These are phyloP conservation scores for Cherax quadricarinatus DNA, from an alignment of 1,140 invertebrate genomes.

Conservation along the genomic window DNA sequence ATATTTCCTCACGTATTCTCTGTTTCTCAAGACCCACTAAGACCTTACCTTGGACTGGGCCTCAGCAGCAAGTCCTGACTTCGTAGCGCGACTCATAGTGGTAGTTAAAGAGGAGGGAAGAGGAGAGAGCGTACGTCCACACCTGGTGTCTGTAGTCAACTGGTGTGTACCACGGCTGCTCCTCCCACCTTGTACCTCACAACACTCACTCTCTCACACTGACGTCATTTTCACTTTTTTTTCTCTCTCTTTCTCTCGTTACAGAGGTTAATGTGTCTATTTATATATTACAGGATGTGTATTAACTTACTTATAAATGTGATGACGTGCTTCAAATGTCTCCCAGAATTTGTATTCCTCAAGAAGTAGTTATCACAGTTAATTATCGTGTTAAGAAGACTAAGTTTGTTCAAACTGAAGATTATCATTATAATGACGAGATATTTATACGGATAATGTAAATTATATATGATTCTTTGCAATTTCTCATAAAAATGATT, in stretches of 20 bases:
- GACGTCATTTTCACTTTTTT: constrained; percentile 5
- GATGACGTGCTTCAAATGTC: neutral
- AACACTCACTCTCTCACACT: constrained; percentile 6
- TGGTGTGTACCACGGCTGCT: neutral
- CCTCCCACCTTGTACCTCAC: constrained; percentile 28
- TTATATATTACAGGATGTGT: neutral
- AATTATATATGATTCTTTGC: too few species aligned
- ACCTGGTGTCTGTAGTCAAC: constrained; percentile 13
- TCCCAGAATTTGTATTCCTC: neutral
- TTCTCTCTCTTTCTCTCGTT: neutral
- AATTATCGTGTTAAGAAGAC: too few species aligned
- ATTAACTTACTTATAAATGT: neutral
- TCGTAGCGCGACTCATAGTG: constrained; percentile 86
- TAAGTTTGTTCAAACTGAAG: too few species aligned
- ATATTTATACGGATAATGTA: too few species aligned
- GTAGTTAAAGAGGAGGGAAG: neutral
- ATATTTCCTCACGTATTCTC: neutral
- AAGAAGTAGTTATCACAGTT: neutral
- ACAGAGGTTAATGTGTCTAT: neutral
- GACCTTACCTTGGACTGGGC: constrained; percentile 91
- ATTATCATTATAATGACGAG: too few species aligned
- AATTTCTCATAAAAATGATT: too few species aligned
- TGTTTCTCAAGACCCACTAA: too few species aligned
- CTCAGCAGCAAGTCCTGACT: constrained; percentile 95
- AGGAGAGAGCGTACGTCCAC: neutral